Evolutionary conservation across 2,888 invertebrate species (phyloP), one percentile per base, ranked within the genome.

Genomic region (Macroteleia sp.): DNA sequence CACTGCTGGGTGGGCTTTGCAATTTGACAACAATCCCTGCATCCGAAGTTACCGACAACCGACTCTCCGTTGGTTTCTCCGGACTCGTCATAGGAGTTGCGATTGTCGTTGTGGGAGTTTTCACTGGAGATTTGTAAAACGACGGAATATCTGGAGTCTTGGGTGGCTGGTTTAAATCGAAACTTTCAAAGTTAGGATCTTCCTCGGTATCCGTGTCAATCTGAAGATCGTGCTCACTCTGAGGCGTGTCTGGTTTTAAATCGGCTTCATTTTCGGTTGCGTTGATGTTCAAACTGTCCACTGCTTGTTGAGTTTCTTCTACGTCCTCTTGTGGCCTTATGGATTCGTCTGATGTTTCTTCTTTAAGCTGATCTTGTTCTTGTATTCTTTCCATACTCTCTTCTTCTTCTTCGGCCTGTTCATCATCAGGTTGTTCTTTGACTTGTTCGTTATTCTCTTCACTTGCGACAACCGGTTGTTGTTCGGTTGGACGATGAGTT

Each of bases 151-250:
- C 93, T 0, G 93, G 93, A 3, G 93, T 93, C 88, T 93, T 94
- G 80, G 92, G 93, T 64, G 92, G 93, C 83, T 90, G 93, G 44
- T 91, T 92, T 48, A 93, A 89, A 80, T 93, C 93, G 50, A 93
- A 91, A 41, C 85, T 92, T 91, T 92, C 93, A 90, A 86, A 92
- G 89, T 87, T 87, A 0, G 86, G 91, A 79, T 93, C 93, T 87
- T 97, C 96, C 87, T 97, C 97, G 6, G 96, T 96, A 85, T 97
- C 97, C 0, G 96, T 96, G 88, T 97, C 97, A 70, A 97, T 97
- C 90, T 96, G 95, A 17, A 96, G 92, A 85, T 96, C 96, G 86
- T 95, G 95, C 86, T 96, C 97, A 42, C 97, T 96, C 83, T 96
- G 95, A 3, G 97, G 97, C 0, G 97, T 97, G 69, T 96, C 96